Evolutionary conservation across 2,888 invertebrate species (phyloP).

Genomic region (Coleophora flavipennella): DNA sequence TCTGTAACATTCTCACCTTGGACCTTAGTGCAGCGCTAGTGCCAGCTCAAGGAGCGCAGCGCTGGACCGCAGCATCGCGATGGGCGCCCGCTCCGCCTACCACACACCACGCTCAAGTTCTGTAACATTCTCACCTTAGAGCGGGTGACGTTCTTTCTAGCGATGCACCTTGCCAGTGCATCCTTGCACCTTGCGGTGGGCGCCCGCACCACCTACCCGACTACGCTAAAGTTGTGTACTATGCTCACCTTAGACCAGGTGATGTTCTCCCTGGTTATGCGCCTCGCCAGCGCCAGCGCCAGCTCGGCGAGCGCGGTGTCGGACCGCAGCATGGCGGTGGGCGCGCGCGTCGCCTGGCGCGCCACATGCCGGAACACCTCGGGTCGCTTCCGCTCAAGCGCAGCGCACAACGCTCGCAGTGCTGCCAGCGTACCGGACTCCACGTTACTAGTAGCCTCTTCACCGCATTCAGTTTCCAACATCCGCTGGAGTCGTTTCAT

Average conservation of each 20-base stretch:
- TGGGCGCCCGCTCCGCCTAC: too few species aligned
- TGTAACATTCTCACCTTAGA: constrained; percentile 71
- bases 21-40: too few species aligned
- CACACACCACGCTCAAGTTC: too few species aligned
- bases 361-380: constrained; percentile 81
- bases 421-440: constrained; percentile 58
- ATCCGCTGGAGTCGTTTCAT: constrained; percentile 59
- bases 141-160: constrained; percentile 83
- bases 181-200: too few species aligned
- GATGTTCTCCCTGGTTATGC: constrained; percentile 80
- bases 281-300: constrained; percentile 78
- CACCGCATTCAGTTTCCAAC: constrained; percentile 69
- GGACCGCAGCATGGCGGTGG: constrained; percentile 71
- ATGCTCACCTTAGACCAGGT: constrained; percentile 82
- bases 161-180: constrained; percentile 64
- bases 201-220: too few species aligned
- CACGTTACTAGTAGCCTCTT: constrained; percentile 62
- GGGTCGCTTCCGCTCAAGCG: constrained; percentile 85
- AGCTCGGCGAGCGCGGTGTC: constrained; percentile 75
- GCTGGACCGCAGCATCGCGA: too few species aligned
- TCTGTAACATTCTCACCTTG: too few species aligned
- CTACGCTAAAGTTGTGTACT: constrained; percentile 1
- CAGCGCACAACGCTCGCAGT: constrained; percentile 72
- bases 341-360: constrained; percentile 78
- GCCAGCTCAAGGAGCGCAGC: too few species aligned